phyloP scores from a whole-genome alignment of 2,888 invertebrate genomes.

The Saturnia pavonia region DNA sequence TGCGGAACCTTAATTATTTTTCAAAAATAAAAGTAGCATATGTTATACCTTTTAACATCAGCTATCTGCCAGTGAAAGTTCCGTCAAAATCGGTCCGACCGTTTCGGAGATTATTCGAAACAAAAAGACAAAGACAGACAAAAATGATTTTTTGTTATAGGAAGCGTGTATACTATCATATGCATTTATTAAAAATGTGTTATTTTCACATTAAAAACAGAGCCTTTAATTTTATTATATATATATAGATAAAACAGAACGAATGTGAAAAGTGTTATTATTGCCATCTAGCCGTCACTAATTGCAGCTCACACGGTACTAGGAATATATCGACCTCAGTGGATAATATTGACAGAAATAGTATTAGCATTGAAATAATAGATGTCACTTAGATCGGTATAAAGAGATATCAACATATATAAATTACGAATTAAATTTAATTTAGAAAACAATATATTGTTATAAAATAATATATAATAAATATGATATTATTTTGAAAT shows the following conservation, averaged over 20 bases:
- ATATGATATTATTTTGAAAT: neutral
- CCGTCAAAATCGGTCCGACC: too few relatives aligned
- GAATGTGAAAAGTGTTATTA: neutral
- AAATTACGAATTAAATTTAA: neutral
- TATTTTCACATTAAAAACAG: too few relatives aligned
- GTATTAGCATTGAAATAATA: neutral
- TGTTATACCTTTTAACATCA: too few relatives aligned
- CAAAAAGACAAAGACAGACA: too few relatives aligned
- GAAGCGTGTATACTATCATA: too few relatives aligned
- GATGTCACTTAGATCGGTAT: neutral
- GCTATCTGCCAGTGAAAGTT: too few relatives aligned
- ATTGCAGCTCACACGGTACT: neutral
- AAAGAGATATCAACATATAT: neutral
- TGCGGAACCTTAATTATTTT: too few relatives aligned
- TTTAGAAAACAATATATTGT: neutral
- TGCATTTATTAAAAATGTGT: too few relatives aligned
- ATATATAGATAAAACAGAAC: neutral
- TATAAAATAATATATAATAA: neutral
- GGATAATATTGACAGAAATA: neutral
- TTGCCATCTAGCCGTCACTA: neutral
- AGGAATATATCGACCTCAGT: neutral
- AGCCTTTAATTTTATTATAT: too few relatives aligned
- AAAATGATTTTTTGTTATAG: too few relatives aligned
- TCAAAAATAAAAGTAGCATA: too few relatives aligned
- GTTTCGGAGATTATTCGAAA: too few relatives aligned